A percentile compares a stretch with the other conserved stretches of the same genome.
Evolutionary conservation across 2,888 invertebrate genomes (phyloP).

Genomic region (Meghimatium bilineatum): DNA sequence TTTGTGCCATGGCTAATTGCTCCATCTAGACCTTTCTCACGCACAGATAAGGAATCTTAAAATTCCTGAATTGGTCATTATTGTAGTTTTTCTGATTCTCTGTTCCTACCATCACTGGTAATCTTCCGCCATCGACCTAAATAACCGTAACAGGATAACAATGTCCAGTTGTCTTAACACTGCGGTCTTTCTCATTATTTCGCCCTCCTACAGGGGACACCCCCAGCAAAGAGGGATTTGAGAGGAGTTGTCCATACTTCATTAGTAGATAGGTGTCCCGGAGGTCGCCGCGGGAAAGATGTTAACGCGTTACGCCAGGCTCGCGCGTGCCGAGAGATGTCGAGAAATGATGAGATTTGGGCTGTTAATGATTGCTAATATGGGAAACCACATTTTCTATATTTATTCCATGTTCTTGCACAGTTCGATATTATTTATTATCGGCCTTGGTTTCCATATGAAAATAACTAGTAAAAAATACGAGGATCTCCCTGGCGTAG

Average conservation of each 20-base stretch:
- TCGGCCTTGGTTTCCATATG: no score
- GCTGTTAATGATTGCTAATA: neutral
- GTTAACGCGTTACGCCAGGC: neutral
- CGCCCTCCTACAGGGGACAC: neutral
- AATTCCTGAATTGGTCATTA: neutral
- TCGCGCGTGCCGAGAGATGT: constrained; percentile 19
- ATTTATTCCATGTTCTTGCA: no score
- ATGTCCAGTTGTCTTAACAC: neutral
- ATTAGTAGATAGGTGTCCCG: neutral
- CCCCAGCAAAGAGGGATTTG: neutral
- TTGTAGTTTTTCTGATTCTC: neutral
- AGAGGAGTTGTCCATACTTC: neutral
- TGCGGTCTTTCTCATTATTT: neutral
- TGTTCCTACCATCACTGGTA: neutral
- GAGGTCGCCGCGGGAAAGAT: neutral
- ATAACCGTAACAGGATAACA: neutral
- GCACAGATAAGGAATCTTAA: neutral
- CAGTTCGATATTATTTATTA: no score
- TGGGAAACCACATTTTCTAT: neutral
- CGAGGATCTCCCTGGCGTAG: no score
- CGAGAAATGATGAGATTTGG: neutral
- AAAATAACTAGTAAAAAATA: no score
- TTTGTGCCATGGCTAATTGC: neutral
- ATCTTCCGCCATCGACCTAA: neutral
- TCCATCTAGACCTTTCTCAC: neutral